Percentiles rank a stretch among this genome's conserved stretches.
Evolutionary conservation across 2,113 vertebrate species (phyloP).

Genomic region (cattle (Bos taurus)): DNA sequence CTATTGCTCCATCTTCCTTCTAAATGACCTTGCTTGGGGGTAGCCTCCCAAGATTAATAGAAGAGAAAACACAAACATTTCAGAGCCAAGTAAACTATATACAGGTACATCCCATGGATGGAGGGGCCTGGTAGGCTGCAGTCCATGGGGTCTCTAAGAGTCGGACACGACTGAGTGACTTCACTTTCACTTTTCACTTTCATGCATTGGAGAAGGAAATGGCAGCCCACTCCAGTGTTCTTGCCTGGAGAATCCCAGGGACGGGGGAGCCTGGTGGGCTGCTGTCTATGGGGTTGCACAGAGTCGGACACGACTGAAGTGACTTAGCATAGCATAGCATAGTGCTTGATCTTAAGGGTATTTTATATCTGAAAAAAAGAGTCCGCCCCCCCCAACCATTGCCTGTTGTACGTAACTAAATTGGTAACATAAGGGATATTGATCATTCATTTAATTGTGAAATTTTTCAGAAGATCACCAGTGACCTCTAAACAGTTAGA

Average conservation of each 20-base stretch:
- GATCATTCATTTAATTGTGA: not conserved
- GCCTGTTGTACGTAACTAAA: not conserved
- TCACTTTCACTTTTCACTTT: too few species aligned
- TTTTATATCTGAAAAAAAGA: not conserved
- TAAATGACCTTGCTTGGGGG: not conserved
- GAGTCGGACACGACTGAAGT: too few species aligned
- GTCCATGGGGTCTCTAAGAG: too few species aligned
- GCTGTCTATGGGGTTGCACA: too few species aligned
- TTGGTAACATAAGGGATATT: not conserved
- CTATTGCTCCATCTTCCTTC: not conserved
- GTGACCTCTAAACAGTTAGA: not conserved
- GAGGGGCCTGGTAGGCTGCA: too few species aligned
- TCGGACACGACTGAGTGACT: too few species aligned
- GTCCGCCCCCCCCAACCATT: accelerated
- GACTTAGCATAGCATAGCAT: too few species aligned
- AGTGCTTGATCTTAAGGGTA: not conserved
- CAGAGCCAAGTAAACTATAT: not conserved
- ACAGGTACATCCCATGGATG: not conserved
- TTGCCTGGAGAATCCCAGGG: too few species aligned
- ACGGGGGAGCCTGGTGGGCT: too few species aligned
- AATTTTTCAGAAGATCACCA: not conserved
- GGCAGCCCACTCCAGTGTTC: too few species aligned
- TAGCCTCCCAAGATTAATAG: not conserved
- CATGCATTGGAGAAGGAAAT: too few species aligned
- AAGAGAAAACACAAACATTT: not conserved